These are phyloP conservation scores for Corella eumyota DNA, from an alignment of 23 tunicate genomes.

Conservation along the genomic window DNA sequence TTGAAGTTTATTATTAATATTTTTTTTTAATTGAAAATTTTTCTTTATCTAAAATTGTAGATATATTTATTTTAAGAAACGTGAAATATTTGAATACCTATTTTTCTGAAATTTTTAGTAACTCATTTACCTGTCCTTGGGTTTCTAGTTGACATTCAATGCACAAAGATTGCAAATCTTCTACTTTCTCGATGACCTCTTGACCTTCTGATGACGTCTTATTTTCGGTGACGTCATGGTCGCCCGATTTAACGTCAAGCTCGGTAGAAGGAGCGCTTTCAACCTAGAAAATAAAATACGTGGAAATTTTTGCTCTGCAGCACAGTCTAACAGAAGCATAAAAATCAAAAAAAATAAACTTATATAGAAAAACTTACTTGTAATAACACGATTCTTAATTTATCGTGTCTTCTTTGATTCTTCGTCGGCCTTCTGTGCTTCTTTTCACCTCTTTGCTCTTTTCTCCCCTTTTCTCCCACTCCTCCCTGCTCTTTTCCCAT, in stretches of 20 bases:
- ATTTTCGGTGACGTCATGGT: not conserved
- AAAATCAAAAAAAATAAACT: no score
- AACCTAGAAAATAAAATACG: conserved; percentile 41
- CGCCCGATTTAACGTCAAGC: no score
- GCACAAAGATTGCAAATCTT: conserved; percentile 4
- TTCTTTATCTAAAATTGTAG: no score
- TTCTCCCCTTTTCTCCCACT: conserved; percentile 14
- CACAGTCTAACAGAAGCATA: no score
- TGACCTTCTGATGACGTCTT: not conserved
- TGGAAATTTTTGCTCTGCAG: no score
- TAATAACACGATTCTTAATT: conserved; percentile 27
- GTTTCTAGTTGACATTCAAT: conserved; percentile 65
- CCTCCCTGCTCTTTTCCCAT: not conserved
- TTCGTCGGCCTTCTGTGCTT: conserved; percentile 29
- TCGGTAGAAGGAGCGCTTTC: conserved; percentile 36
- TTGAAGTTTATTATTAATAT: no score
- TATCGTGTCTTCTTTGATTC: conserved; percentile 23
- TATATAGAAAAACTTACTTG: conserved; percentile 25
- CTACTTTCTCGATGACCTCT: not conserved
- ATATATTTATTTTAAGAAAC: no score
- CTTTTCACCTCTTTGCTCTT: conserved; percentile 37
- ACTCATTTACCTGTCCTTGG: conserved; percentile 62
- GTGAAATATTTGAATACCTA: no score
- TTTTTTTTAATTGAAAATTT: no score
- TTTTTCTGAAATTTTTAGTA: no score